Evolutionary conservation across 2,113 vertebrate species (phyloP), one percentile per base, ranked within the genome.

Genomic region (Rhinolophus sinicus): DNA sequence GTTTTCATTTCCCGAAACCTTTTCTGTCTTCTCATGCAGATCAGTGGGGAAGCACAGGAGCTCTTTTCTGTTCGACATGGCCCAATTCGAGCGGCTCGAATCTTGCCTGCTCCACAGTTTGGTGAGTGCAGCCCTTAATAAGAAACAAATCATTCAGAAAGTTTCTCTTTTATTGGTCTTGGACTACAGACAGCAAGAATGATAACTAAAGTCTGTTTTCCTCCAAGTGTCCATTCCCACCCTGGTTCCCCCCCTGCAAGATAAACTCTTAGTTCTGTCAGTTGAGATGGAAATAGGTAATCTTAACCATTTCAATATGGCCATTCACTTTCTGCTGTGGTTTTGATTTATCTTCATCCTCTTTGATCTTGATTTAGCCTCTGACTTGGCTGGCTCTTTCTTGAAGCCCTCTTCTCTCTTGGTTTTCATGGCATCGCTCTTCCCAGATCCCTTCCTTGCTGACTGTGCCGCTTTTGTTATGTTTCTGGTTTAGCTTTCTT

Each of bases 1-100:
- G 16, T 67, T 87, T 93, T 95, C 24, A 60, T 83, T 52, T 93
- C 5, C 78, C 4, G 33, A 44, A 26, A 9, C 72, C 90, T 64
- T 47, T 93, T 10, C 69, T 8, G 38, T 44, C 6, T 76, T 87
- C 0, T 97, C 54, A 86, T 98, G 90, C 98, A 99, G 99, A 98
- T 99, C 98, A 99, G 99, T 83, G 99, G 99, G 0, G 99, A 99
- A 97, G 99, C 99, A n/a, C 99, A 99, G 94, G 99, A 99, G 62
- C 99, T 99, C 87, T 99, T 99, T 97, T 99, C 99, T 0, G 99
- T 99, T 81, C 99, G 99, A 64, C 99, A 99, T 1, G 99, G 99
- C 62, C 99, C 99, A 0, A 99, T 99, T 52, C 98, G 99, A 97
- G 98, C 99, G 3, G 99, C 99, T 16, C 99, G 98, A 69, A 99